Base-by-base conservation (phyloP, 2,888 invertebrate species). In the Cinara cedri region DNA sequence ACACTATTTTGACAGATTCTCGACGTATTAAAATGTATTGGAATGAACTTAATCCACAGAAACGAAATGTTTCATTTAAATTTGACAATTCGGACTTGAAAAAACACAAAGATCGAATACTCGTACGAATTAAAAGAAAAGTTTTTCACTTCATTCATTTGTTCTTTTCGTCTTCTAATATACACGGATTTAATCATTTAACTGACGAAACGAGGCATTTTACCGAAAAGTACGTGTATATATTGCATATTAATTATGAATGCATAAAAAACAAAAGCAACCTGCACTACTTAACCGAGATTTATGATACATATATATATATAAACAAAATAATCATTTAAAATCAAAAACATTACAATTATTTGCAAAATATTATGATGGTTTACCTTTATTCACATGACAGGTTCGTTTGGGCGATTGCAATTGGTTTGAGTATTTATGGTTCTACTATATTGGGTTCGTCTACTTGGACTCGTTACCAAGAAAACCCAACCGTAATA, bases 141-240 rank as follows among this genome's bases (percentile, higher is more conserved):
- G n/a, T 60, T 11, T 19, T 60, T 3, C 9, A 78, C 42, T 78
- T 78, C 10, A n/a, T 78, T 34, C 3, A 42, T 21, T 62, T 70
- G n/a, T 70, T 78, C 42, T 51, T 78, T 42, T 78, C 78, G 13
- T 70, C 78, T 1, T 78, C 78, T 1, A 78, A 78, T 24, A 88
- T 89, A 44, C 89, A 89, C 83, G 89, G 89, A 0, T 83, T 89
- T n/a, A 88, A 87, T 66, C 89, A 89, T 83, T 83, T 89, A 19
- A 87, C 88, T 0, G 86, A 87, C 4, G 76, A 83, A 9, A 84
- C 85, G n/a, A 86, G 88, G 81, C 88, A 89, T 84, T 84, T 85
- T 0, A 83, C 86, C 46, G 89, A 89, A 86, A 84, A 87, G 89
- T 88, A 60, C 16, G 72, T 42, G 3, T 34, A 34, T 34, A 34